These are phyloP conservation scores for Sarcophaga peregrina DNA, from an alignment of 1,140 invertebrate species.

Conservation along the genomic window DNA sequence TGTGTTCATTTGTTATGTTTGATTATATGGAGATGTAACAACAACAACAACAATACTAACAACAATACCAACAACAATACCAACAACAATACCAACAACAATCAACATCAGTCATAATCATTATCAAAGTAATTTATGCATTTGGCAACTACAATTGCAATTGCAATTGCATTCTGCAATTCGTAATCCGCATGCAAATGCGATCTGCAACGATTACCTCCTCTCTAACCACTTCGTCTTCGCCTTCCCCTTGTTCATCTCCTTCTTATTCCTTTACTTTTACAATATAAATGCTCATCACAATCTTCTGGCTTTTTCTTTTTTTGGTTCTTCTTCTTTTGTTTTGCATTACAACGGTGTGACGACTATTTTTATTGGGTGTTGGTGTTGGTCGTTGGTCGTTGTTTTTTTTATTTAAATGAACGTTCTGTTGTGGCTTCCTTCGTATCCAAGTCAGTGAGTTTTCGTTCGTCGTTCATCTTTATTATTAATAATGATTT, in stretches of 20 bases:
- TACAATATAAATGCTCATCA: too few species aligned
- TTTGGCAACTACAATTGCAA: conserved; percentile 37
- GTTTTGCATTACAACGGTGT: neutral
- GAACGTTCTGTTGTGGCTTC: neutral
- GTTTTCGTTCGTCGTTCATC: neutral
- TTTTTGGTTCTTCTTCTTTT: neutral
- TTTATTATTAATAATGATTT: conserved; percentile 22
- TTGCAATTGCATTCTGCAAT: conserved; percentile 27
- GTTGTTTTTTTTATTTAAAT: neutral
- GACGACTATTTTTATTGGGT: conserved; percentile 22
- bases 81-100: too few species aligned
- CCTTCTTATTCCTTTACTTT: too few species aligned
- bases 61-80: too few species aligned
- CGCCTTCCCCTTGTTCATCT: too few species aligned
- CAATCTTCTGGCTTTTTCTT: neutral
- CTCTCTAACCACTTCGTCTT: too few species aligned
- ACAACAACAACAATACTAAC: too few species aligned
- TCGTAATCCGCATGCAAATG: conserved; percentile 36
- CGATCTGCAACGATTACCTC: conserved; percentile 12
- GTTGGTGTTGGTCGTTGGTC: neutral
- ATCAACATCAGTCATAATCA: too few species aligned
- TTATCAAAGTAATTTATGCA: conserved; percentile 24
- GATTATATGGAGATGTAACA: too few species aligned
- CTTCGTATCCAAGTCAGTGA: neutral
- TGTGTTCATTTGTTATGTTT: neutral